Evolutionary conservation across 2,113 vertebrate species (phyloP).

Genomic region (Hypomesus transpacificus): DNA sequence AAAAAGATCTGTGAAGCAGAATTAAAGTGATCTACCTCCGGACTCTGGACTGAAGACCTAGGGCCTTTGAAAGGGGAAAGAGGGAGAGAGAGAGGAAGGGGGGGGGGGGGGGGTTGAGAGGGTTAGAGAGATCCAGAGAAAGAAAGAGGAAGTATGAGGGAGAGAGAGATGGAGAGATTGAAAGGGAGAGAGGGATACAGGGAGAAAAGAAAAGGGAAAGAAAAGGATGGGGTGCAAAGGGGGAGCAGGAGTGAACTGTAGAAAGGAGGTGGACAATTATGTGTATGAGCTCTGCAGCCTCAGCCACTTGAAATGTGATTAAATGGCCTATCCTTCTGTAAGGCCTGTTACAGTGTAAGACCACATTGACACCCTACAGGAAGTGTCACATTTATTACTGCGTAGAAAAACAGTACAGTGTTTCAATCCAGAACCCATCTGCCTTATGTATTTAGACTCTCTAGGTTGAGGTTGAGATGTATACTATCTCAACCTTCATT

Average conservation of each 20-base stretch:
- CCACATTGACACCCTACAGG: no score
- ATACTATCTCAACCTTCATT: no score
- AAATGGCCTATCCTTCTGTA: no score
- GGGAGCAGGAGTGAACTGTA: not conserved
- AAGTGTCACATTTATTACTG: no score
- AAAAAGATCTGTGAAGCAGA: slow-evolving; percentile 79
- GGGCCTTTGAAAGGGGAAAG: slow-evolving; percentile 33
- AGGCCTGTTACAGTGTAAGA: no score
- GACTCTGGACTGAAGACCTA: slow-evolving; percentile 50
- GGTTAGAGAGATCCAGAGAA: not conserved
- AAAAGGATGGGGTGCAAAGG: not conserved
- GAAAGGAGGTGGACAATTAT: no score
- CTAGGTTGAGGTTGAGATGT: no score
- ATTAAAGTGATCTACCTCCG: slow-evolving; percentile 79
- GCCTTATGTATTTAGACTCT: no score
- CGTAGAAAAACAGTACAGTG: no score
- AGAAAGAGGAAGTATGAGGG: not conserved
- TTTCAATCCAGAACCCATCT: no score
- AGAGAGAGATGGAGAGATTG: slow-evolving; percentile 3
- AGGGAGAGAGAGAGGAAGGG: slow-evolving; percentile 39
- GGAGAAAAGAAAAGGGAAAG: not conserved
- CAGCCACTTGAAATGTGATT: no score
- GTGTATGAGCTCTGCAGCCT: no score
- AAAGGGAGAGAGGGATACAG: not conserved
- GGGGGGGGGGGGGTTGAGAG: not conserved